Base-by-base conservation (phyloP, 2,113 vertebrate species). In the Mobula birostris region DNA sequence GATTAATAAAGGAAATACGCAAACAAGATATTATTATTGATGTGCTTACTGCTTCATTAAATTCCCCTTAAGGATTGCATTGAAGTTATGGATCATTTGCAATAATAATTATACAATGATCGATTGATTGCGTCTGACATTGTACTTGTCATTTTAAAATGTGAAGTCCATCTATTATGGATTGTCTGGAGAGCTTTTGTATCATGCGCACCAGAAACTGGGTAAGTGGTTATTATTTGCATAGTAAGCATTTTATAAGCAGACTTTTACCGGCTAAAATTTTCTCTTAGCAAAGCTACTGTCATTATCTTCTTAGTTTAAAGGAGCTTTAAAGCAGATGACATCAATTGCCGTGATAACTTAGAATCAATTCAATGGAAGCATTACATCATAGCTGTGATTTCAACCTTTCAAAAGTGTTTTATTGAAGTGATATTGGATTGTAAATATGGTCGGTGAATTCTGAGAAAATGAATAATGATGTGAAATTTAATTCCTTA, bases 91-190 rank as follows among this genome's bases (percentile, higher is more conserved):
- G 97, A 97, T 97, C 97, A 97, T 98, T 97, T 97, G 96, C 96
- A 97, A 97, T 97, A 97, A 97, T 98, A 97, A 97, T 98, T 97
- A 97, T 97, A 96, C 95, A 95, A 95, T 97, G 97, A 98, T 98
- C 97, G 94, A 98, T 98, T 97, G 97, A 98, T 97, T 97, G 96
- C 97, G 95, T 96, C 97, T 97, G 96, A 97, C 96, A 96, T 97
- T 97, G 96, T 96, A 96, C 96, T 97, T 97, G 97, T 97, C 97
- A 97, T 96, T 97, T 97, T 97, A 96, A 97, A 97, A 97, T 96
- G 95, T 96, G 97, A 96, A 97, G 97, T 94, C 94, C 96, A 97
- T 97, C 96, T 94, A 95, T 97, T 97, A 96, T 97, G 27, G 0
- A 91, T 95, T 70, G 32, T 94, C 72, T 95, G 96, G 95, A 95